phyloP scores from a whole-genome alignment of 2,888 invertebrate species.

The Rosalia funebris region DNA sequence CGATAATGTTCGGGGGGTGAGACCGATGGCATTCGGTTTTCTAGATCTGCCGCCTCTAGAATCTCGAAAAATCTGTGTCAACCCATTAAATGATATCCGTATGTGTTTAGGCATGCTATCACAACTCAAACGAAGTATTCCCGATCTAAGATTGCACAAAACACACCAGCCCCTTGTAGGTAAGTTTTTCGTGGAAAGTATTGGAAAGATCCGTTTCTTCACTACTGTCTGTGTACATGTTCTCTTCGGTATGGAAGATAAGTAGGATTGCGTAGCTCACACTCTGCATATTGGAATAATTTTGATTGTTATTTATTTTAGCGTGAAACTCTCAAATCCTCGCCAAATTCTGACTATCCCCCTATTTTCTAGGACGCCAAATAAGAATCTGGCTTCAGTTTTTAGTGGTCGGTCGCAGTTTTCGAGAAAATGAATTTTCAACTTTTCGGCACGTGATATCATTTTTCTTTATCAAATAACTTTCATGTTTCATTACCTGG shows the following conservation, averaged over 20 bases:
- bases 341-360: too few relatives aligned
- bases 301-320: too few relatives aligned
- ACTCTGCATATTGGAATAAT: slow-evolving; percentile 3
- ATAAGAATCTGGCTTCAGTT: too few relatives aligned
- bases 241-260: slow-evolving; percentile 13
- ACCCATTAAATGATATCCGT: slow-evolving; percentile 52
- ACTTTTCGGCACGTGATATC: too few relatives aligned
- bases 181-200: slow-evolving; percentile 63
- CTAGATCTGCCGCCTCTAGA: not conserved
- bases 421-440: too few relatives aligned
- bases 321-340: too few relatives aligned
- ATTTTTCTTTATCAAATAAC: too few relatives aligned
- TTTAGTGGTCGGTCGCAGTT: too few relatives aligned
- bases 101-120: slow-evolving; percentile 84
- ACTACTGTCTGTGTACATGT: slow-evolving; percentile 27
- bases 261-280: slow-evolving; percentile 15
- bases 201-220: slow-evolving; percentile 20
- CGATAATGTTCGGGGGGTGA: too few relatives aligned
- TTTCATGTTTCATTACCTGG: too few relatives aligned
- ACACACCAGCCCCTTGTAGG: slow-evolving; percentile 80
- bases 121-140: slow-evolving; percentile 89
- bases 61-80: slow-evolving; percentile 44
- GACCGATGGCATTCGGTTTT: too few relatives aligned
- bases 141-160: slow-evolving; percentile 83
- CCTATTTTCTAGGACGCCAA: too few relatives aligned